Percentiles rank a stretch among this genome's conserved stretches.
These are phyloP conservation scores for Coelopa pilipes DNA, from an alignment of 2,888 invertebrate species.

Conservation along the genomic window DNA sequence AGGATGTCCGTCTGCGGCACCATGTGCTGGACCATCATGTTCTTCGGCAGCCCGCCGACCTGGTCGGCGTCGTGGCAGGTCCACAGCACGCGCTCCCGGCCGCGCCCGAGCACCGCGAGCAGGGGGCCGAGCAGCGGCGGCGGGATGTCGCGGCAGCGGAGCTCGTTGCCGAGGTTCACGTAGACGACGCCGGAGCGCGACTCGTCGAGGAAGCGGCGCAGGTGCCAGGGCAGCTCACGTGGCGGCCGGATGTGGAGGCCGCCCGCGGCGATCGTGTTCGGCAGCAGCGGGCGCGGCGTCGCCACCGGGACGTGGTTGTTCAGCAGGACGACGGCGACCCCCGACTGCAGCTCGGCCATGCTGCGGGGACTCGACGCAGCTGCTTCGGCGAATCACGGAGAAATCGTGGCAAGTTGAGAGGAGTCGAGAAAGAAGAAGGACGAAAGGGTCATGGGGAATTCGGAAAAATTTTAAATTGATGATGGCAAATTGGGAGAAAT, in stretches of 20 bases:
- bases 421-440: neutral
- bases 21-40: conserved; percentile 67
- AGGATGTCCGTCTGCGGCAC: conserved; percentile 69
- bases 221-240: conserved; percentile 62
- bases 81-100: conserved; percentile 67
- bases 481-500: too few species aligned
- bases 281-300: conserved; percentile 65
- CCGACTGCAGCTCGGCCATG: conserved; percentile 65
- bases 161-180: conserved; percentile 68
- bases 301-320: conserved; percentile 69
- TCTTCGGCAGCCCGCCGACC: conserved; percentile 61
- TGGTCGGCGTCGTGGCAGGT: conserved; percentile 67
- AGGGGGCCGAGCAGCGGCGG: conserved; percentile 59
- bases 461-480: neutral
- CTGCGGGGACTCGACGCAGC: conserved; percentile 43
- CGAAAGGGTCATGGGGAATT: too few species aligned
- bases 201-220: conserved; percentile 66
- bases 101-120: conserved; percentile 59
- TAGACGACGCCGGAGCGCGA: conserved; percentile 66
- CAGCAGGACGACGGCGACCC: conserved; percentile 66
- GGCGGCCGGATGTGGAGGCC: conserved; percentile 69
- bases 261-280: conserved; percentile 69
- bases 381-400: too few species aligned
- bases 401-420: too few species aligned
- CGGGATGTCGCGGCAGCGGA: conserved; percentile 65